phyloP scores from a whole-genome alignment of 92 coral and sea anemone genomes.

The Metridium senile region DNA sequence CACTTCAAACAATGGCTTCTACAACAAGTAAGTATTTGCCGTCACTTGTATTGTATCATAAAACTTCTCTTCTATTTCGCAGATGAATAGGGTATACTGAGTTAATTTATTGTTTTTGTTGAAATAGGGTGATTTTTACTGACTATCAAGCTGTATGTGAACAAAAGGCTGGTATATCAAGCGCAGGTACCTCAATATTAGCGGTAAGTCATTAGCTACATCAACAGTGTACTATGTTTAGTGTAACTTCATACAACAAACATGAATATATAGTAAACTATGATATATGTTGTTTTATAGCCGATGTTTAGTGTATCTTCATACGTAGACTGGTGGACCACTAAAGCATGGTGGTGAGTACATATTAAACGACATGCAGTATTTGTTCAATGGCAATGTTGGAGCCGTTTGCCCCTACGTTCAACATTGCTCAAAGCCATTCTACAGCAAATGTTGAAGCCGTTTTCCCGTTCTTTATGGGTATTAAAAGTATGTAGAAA shows the following conservation, averaged over 20 bases:
- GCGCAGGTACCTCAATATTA: slow-evolving; percentile 51
- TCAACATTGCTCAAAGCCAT: too few species aligned
- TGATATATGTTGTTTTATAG: slow-evolving; percentile 48
- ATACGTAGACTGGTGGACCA: slow-evolving; percentile 88
- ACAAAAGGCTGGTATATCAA: slow-evolving; percentile 50
- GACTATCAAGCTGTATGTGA: slow-evolving; percentile 77
- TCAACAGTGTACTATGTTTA: slow-evolving; percentile 55
- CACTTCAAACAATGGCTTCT: slow-evolving; percentile 40
- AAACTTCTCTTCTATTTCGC: too few species aligned
- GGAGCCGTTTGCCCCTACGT: too few species aligned
- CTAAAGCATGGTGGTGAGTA: slow-evolving; percentile 85
- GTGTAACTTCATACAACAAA: slow-evolving; percentile 78
- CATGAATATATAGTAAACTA: too few species aligned
- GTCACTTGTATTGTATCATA: background rate
- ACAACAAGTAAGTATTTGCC: slow-evolving; percentile 55
- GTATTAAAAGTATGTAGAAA: too few species aligned
- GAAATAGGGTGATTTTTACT: slow-evolving; percentile 62
- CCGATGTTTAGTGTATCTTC: slow-evolving; percentile 82
- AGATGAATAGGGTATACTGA: too few species aligned
- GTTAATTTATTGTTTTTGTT: background rate
- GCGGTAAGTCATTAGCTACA: slow-evolving; percentile 32
- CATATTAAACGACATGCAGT: too few species aligned
- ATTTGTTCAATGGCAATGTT: too few species aligned
- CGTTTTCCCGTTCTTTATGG: too few species aligned
- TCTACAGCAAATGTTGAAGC: too few species aligned